Evolutionary conservation across 2,888 invertebrate genomes (phyloP), one percentile per base, ranked within the genome.

Genomic region (Asteroscopus sphinx): DNA sequence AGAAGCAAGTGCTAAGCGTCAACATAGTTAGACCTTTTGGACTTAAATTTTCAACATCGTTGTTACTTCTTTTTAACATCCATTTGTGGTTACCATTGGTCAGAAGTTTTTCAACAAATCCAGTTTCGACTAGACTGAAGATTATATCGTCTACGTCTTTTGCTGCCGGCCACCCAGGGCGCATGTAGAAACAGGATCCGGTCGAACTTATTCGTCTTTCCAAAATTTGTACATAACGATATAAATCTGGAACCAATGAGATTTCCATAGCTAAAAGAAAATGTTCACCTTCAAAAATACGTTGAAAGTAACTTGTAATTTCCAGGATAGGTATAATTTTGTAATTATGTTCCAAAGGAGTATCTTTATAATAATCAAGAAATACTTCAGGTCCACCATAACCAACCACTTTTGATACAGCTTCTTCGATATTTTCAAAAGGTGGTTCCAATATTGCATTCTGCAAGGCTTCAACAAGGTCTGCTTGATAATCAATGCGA

Each of bases 401-500:
- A 28, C 74, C 81, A 7, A 86, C 77, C 0, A 88, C 77, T 36
- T 45, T 44, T 8, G 73, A 54, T 4, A 88, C 21, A 9, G 88
- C 86, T 1, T 87, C 81, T 36, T 80, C 71, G 5, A 87, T 32
- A 0, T 79, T 73, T 1, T 52, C 53, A 9, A 87, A 68, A 4
- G 77, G 84, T 3, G 80, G 76, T 60, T 90, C 91, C 17, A 87
- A 64, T 30, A 80, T 66, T 30, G 63, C 58, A 7, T 66, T 82
- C 17, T 84, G 85, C 48, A 91, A 66, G 7, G 78, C 80, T 2
- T 86, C 60, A 0, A 90, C 79, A 0, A 91, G 77, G 15, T 82
- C 80, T 4, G 87, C 85, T 73, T 88, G 87, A 57, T 89, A 90
- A 21, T 71, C 82, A n/a, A 87, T 84, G 15, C 88, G 83, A n/a